phyloP scores from a whole-genome alignment of 2,113 vertebrate species.

The Ovis canadensis region DNA sequence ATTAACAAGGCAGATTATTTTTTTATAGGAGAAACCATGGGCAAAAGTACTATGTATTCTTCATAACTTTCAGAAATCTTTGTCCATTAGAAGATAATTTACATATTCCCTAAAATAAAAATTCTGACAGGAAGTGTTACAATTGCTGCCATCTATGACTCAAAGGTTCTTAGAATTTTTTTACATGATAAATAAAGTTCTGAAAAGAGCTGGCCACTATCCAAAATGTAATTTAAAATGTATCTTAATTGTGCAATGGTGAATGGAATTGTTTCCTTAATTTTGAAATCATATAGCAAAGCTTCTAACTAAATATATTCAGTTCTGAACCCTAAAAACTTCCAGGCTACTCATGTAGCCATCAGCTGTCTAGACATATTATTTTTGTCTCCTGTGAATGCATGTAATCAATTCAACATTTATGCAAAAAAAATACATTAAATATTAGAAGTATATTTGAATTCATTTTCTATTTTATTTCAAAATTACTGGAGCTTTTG shows the following conservation, averaged over 20 bases:
- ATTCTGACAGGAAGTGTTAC: neutral
- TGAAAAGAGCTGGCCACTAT: neutral
- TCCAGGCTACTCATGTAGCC: neutral
- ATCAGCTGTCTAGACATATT: neutral
- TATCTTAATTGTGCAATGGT: neutral
- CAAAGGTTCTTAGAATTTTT: neutral
- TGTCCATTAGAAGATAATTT: neutral
- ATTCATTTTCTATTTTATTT: neutral
- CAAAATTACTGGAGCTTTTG: neutral
- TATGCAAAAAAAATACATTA: neutral
- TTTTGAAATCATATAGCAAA: neutral
- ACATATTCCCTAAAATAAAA: conserved; percentile 10
- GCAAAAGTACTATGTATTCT: neutral
- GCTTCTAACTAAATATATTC: neutral
- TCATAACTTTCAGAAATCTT: neutral
- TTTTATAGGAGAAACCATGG: neutral
- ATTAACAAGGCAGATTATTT: neutral
- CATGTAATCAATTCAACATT: neutral
- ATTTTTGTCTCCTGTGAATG: neutral
- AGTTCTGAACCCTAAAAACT: neutral
- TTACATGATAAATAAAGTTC: neutral
- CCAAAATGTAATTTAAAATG: conserved; percentile 24
- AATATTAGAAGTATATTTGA: neutral
- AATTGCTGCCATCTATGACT: neutral
- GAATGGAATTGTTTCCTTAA: neutral